Conservation (phyloP, 2,113 vertebrate genomes). For the Heloderma charlesbogerti region DNA sequence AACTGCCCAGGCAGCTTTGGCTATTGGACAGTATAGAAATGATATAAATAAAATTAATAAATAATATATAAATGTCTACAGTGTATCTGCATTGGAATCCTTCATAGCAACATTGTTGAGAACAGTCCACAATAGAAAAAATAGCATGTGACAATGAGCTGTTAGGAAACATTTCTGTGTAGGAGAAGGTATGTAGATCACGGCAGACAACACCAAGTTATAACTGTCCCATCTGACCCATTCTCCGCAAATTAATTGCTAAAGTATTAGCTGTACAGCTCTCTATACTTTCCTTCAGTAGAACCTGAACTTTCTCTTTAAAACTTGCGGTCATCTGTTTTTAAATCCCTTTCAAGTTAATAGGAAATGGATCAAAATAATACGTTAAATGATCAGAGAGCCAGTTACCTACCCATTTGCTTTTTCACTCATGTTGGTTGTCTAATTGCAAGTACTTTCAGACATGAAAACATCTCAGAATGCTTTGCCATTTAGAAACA, state of each 20-base stretch:
- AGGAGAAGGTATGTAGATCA: not conserved
- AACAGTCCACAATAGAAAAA: not conserved
- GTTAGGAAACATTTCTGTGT: no score
- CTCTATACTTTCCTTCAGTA: not conserved
- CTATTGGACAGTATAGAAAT: no score
- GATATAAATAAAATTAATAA: no score
- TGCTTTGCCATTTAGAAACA: not conserved
- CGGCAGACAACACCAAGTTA: not conserved
- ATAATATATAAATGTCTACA: no score
- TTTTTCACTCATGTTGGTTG: not conserved
- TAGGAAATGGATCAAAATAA: not conserved
- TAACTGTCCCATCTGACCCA: not conserved
- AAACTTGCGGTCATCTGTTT: not conserved
- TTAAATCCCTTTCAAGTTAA: not conserved
- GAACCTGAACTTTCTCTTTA: not conserved
- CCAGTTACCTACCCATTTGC: not conserved
- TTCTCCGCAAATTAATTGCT: not conserved
- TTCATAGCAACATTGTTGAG: not conserved
- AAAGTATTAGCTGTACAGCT: not conserved
- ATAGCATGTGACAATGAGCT: not conserved
- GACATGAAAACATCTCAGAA: not conserved
- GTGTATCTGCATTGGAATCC: not conserved
- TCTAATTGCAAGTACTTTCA: not conserved
- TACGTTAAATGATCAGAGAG: not conserved
- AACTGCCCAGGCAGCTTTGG: no score